phyloP scores from a whole-genome alignment of 2,888 invertebrate genomes.

The Hirtodrosophila alboralis region DNA sequence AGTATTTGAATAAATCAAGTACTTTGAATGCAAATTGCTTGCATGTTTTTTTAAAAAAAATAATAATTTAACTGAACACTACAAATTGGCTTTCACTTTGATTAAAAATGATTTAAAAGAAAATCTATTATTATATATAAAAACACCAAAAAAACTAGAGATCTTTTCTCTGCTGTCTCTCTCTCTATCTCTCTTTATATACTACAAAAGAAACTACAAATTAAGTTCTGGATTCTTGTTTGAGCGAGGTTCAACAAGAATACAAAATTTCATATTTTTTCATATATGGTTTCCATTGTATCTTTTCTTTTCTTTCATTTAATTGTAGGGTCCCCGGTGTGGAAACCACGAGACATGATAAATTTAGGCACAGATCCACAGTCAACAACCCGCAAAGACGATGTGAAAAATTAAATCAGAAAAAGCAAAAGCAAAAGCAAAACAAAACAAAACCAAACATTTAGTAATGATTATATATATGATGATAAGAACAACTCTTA shows the following conservation, averaged over 20 bases:
- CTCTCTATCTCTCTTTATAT: constrained; percentile 52
- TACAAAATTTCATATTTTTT: constrained; percentile 80
- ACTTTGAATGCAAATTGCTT: constrained; percentile 30
- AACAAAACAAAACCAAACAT: constrained; percentile 46
- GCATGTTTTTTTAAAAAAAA: constrained; percentile 59
- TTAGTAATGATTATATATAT: constrained; percentile 32
- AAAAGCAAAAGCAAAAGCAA: constrained; percentile 58
- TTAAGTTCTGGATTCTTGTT: constrained; percentile 46
- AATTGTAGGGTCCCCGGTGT: constrained; percentile 98
- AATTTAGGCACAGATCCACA: constrained; percentile 86
- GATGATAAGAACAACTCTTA: constrained; percentile 45
- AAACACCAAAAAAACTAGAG: constrained; percentile 22
- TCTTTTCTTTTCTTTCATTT: constrained; percentile 84
- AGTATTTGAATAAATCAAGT: constrained; percentile 18
- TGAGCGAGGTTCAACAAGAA: constrained; percentile 15
- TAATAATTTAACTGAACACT: constrained; percentile 25
- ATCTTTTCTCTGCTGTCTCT: constrained; percentile 24
- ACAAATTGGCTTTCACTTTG: constrained; percentile 33
- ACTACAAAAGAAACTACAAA: constrained; percentile 35
- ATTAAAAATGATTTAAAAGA: constrained; percentile 1
- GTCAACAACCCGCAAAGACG: constrained; percentile 85
- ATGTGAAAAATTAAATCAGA: constrained; percentile 84
- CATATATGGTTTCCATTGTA: constrained; percentile 84
- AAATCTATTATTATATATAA: constrained; percentile 38
- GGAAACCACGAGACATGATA: constrained; percentile 97